phyloP scores from a whole-genome alignment of 2,888 invertebrate species.

The Maniola hyperantus region DNA sequence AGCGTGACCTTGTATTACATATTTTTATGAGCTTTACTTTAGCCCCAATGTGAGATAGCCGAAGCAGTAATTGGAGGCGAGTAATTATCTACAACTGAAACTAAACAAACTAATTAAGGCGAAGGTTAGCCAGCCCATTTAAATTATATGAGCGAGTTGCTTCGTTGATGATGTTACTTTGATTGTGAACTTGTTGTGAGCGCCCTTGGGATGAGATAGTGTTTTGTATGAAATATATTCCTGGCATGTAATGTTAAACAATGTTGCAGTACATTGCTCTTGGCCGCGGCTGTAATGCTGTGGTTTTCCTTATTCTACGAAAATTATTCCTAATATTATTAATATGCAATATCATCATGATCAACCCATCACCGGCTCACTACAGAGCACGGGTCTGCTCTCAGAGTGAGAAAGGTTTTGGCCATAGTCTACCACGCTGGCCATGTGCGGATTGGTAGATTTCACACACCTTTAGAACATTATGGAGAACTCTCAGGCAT shows the following conservation, averaged over 20 bases:
- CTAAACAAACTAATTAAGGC: constrained; percentile 37
- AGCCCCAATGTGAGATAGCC: constrained; percentile 5
- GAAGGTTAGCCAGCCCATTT: constrained; percentile 32
- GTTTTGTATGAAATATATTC: constrained; percentile 23
- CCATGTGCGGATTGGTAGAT: no score
- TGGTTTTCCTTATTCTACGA: background rate
- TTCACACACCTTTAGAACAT: no score
- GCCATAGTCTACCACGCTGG: no score
- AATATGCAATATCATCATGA: no score
- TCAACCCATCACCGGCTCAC: no score
- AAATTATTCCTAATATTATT: no score
- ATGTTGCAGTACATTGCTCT: background rate
- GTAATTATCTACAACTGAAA: constrained; percentile 32
- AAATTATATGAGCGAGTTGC: constrained; percentile 34
- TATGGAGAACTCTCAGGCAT: no score
- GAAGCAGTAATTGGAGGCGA: constrained; percentile 25
- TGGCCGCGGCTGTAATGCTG: background rate
- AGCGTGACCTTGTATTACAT: constrained; percentile 1
- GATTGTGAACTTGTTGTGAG: constrained; percentile 36
- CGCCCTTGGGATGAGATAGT: constrained; percentile 29
- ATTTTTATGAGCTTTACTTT: constrained; percentile 21
- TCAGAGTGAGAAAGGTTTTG: no score
- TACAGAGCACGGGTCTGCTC: no score
- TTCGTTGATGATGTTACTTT: constrained; percentile 38
- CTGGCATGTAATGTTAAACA: background rate